Conservation (phyloP, 2,888 invertebrate species). For the Hoplodrina ambigua region DNA sequence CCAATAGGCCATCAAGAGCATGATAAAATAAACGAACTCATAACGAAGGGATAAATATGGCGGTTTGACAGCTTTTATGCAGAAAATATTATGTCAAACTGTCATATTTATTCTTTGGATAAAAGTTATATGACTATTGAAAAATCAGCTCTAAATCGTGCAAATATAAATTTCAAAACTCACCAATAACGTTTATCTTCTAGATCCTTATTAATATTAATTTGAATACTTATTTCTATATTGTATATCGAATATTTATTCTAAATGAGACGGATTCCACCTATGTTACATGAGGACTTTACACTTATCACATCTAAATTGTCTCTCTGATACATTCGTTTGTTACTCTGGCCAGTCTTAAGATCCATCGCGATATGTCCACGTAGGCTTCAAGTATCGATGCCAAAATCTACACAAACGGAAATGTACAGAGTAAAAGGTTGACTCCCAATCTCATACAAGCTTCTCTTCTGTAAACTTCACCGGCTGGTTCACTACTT, state of each 20-base stretch:
- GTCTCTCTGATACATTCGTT: slow-evolving; percentile 44
- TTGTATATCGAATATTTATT: slow-evolving; percentile 50
- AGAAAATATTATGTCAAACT: too few species aligned
- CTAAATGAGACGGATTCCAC: slow-evolving; percentile 66
- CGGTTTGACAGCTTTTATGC: too few species aligned
- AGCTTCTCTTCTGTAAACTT: slow-evolving; percentile 88
- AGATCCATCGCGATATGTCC: slow-evolving; percentile 72
- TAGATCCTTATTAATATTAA: slow-evolving; percentile 38
- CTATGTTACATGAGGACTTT: slow-evolving; percentile 53
- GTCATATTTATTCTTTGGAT: too few species aligned
- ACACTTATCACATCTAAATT: slow-evolving; percentile 55
- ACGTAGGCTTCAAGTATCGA: slow-evolving; percentile 66
- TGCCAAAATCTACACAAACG: slow-evolving; percentile 69
- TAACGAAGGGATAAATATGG: too few species aligned
- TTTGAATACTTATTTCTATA: slow-evolving; percentile 35
- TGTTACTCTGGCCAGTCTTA: slow-evolving; percentile 76
- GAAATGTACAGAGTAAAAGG: slow-evolving; percentile 76
- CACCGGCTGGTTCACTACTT: slow-evolving; percentile 78
- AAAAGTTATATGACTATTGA: too few species aligned
- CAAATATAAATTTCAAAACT: slow-evolving; percentile 39
- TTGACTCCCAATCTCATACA: slow-evolving; percentile 83
- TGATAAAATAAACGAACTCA: too few species aligned
- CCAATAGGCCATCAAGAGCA: too few species aligned
- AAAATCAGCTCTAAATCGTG: background rate
- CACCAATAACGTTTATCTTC: slow-evolving; percentile 43